Evolutionary conservation across 2,888 invertebrate genomes (phyloP).

Genomic region (Cepaea hortensis): DNA sequence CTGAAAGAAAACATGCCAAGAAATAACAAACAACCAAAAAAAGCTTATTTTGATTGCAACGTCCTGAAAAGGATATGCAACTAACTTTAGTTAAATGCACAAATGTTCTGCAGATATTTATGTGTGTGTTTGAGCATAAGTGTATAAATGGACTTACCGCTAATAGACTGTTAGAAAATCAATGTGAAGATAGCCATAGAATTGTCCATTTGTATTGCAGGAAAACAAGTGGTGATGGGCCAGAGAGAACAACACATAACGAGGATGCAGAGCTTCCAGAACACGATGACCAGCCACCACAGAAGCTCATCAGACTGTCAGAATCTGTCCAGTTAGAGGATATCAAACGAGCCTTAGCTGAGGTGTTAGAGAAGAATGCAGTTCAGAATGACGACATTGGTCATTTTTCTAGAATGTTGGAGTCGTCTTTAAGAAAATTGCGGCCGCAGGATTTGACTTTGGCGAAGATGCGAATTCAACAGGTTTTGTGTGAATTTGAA

Average conservation of each 20-base stretch:
- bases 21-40: too few relatives aligned
- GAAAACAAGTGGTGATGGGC: neutral
- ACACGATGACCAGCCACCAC: neutral
- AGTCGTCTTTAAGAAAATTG: slow-evolving; percentile 32
- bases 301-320: neutral
- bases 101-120: too few relatives aligned
- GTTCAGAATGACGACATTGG: neutral
- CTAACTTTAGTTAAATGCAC: too few relatives aligned
- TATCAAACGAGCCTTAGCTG: slow-evolving; percentile 30
- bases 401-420: slow-evolving; percentile 39
- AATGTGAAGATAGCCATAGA: neutral
- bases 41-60: too few relatives aligned
- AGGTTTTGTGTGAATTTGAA: slow-evolving; percentile 26
- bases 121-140: too few relatives aligned
- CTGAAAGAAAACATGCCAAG: too few relatives aligned
- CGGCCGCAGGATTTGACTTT: slow-evolving; percentile 12
- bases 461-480: slow-evolving; percentile 35
- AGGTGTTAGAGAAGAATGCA: slow-evolving; percentile 7
- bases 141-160: too few relatives aligned
- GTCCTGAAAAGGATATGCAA: too few relatives aligned
- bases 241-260: neutral
- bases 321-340: neutral
- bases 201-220: slow-evolving; percentile 18
- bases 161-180: neutral
- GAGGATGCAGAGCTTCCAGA: neutral